A percentile compares a stretch with the other conserved stretches of the same genome.
Conservation (phyloP, 1,140 invertebrate genomes). For the Sitophilus oryzae region DNA sequence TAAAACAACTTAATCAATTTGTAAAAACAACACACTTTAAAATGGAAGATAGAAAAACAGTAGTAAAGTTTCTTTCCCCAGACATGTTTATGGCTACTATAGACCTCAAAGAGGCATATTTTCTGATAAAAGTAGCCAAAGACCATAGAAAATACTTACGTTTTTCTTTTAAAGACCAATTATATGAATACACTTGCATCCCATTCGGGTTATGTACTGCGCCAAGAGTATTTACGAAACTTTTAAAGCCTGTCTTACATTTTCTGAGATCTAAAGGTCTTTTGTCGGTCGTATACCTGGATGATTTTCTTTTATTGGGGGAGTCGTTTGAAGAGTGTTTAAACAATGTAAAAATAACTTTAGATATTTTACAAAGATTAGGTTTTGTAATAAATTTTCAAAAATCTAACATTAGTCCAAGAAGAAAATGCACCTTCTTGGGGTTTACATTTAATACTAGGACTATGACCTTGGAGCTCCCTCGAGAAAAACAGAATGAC, state of each 20-base stretch:
- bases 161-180: background rate
- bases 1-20: background rate
- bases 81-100: background rate
- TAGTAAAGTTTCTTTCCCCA: background rate
- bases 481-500: background rate
- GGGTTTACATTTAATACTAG: slow-evolving; percentile 4
- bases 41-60: slow-evolving; percentile 1
- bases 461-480: background rate
- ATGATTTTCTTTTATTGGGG: slow-evolving; percentile 5
- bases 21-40: background rate
- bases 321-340: background rate
- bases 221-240: background rate
- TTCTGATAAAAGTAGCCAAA: no score
- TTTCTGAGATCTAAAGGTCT: slow-evolving; percentile 1
- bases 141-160: slow-evolving; percentile 7
- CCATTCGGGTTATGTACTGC: slow-evolving; percentile 1
- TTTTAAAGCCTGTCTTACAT: slow-evolving; percentile 2
- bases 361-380: background rate
- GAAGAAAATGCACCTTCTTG: background rate
- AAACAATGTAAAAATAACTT: background rate
- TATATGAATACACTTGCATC: slow-evolving; percentile 5
- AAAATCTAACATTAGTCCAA: background rate
- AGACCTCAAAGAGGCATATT: no score
- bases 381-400: slow-evolving; percentile 2
- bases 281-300: slow-evolving; percentile 1